Conservation (phyloP, 2,888 invertebrate species). For the Amiota mariae region DNA sequence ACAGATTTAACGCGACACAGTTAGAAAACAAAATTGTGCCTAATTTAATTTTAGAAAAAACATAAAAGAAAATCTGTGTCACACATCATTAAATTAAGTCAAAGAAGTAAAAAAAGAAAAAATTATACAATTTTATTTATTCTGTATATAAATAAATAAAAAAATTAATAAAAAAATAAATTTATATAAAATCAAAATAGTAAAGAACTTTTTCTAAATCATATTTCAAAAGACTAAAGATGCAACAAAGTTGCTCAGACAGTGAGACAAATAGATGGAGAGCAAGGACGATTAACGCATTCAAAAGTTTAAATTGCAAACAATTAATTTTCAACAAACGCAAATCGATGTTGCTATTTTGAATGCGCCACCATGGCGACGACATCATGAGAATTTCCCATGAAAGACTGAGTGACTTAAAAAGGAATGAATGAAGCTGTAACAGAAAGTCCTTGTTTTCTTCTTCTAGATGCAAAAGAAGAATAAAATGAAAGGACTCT, state of each 20-base stretch:
- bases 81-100: neutral
- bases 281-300: neutral
- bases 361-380: neutral
- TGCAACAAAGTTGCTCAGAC: slow-evolving; percentile 3
- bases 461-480: neutral
- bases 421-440: neutral
- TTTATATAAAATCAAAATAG: neutral
- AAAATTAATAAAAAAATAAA: slow-evolving; percentile 11
- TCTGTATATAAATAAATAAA: slow-evolving; percentile 8
- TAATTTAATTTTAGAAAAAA: neutral
- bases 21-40: slow-evolving; percentile 3
- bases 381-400: no score
- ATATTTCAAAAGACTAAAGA: neutral
- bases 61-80: no score
- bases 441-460: neutral
- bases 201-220: neutral
- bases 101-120: neutral
- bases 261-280: neutral
- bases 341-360: slow-evolving; percentile 19
- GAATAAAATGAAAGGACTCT: neutral
- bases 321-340: slow-evolving; percentile 19
- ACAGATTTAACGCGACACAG: slow-evolving; percentile 50
- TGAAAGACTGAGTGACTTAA: neutral
- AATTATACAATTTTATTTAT: slow-evolving; percentile 22
- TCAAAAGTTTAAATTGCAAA: slow-evolving; percentile 23